These are phyloP conservation scores for Oreochromis grahami DNA, from an alignment of 2,797 vertebrate genomes.

Conservation along the genomic window DNA sequence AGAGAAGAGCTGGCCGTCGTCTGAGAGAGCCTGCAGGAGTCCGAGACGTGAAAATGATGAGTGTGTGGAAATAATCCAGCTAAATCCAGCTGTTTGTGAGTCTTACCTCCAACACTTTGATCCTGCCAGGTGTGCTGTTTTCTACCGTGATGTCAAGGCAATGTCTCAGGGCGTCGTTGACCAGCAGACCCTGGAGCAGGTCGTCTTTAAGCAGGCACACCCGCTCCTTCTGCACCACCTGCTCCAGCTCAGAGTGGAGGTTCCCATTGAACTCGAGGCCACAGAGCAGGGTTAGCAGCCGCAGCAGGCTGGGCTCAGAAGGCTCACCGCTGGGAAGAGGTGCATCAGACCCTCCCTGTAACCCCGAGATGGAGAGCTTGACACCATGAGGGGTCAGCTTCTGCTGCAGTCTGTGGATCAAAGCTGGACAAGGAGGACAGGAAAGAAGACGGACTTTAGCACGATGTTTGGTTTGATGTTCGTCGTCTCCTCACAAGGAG, in stretches of 20 bases:
- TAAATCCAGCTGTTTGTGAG: not conserved
- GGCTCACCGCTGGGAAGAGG: conserved; percentile 25
- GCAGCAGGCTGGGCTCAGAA: conserved; percentile 71
- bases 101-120: conserved; percentile 89
- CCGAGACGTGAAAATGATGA: not conserved
- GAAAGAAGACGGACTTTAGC: not conserved
- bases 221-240: conserved; percentile 80
- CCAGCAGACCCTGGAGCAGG: conserved; percentile 84
- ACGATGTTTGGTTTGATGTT: not conserved
- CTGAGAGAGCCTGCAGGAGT: conserved; percentile 80
- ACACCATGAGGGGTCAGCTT: conserved; percentile 84
- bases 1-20: conserved; percentile 81
- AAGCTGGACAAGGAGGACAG: conserved; percentile 60
- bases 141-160: conserved; percentile 86
- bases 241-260: conserved; percentile 84
- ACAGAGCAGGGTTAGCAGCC: conserved; percentile 83
- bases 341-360: conserved; percentile 49
- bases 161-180: conserved; percentile 75
- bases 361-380: conserved; percentile 80
- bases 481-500: not conserved
- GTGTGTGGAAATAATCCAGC: not conserved
- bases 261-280: conserved; percentile 90
- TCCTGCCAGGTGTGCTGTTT: conserved; percentile 75
- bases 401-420: conserved; percentile 78
- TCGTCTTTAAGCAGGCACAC: conserved; percentile 81